These are phyloP conservation scores for Melanotus villosus DNA, from an alignment of 2,888 invertebrate genomes.

Conservation along the genomic window DNA sequence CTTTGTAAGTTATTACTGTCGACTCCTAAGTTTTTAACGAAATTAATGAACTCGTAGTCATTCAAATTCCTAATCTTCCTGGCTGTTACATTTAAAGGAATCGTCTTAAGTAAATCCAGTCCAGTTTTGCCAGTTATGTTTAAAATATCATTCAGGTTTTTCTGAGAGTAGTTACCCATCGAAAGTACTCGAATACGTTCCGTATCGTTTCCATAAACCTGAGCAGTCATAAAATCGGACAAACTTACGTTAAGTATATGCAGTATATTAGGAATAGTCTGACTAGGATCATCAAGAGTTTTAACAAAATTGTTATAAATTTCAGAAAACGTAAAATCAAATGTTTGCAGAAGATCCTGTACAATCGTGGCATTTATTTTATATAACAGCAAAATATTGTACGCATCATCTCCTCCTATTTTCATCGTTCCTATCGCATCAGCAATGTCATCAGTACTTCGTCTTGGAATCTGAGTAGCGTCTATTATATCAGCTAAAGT, in stretches of 20 bases:
- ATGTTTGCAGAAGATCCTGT: slow-evolving; percentile 19
- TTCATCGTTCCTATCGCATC: slow-evolving; percentile 23
- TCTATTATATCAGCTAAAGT: slow-evolving; percentile 16
- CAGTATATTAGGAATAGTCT: slow-evolving; percentile 31
- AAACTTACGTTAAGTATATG: slow-evolving; percentile 37
- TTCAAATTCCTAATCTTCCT: slow-evolving; percentile 14
- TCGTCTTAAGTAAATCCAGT: slow-evolving; percentile 27
- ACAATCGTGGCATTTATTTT: slow-evolving; percentile 3
- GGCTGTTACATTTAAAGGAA: slow-evolving; percentile 30
- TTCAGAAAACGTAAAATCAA: slow-evolving; percentile 24
- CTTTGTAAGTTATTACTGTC: slow-evolving; percentile 17
- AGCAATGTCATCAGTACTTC: slow-evolving; percentile 9
- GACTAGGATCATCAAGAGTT: slow-evolving; percentile 19
- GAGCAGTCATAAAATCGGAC: slow-evolving; percentile 31
- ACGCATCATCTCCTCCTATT: not conserved
- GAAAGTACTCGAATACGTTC: slow-evolving; percentile 34
- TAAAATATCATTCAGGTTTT: slow-evolving; percentile 28
- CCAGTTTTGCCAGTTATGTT: slow-evolving; percentile 31
- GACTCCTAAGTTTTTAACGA: slow-evolving; percentile 28
- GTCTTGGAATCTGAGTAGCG: slow-evolving; percentile 20
- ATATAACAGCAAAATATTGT: slow-evolving; percentile 12
- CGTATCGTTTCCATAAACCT: slow-evolving; percentile 38
- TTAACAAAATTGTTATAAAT: slow-evolving; percentile 37
- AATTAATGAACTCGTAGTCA: slow-evolving; percentile 1
- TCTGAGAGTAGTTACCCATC: slow-evolving; percentile 43